These are phyloP conservation scores for Telmatochromis brichardi DNA, from an alignment of 2,113 vertebrate genomes.

Conservation along the genomic window DNA sequence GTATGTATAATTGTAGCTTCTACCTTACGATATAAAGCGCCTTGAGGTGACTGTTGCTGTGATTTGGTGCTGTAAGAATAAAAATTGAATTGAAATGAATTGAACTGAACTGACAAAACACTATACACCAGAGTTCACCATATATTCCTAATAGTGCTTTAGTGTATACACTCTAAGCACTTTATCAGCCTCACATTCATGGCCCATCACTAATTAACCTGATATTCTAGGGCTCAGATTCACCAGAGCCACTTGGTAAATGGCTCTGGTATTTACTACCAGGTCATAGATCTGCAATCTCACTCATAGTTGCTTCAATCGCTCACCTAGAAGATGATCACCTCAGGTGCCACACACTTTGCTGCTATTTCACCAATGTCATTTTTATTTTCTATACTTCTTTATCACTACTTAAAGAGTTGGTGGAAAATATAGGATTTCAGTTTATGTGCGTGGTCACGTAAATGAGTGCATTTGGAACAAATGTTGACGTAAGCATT, in stretches of 20 bases:
- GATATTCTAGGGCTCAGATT: neutral
- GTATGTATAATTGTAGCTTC: neutral
- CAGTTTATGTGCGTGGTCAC: neutral
- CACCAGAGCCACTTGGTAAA: neutral
- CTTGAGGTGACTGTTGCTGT: neutral
- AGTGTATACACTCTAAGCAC: neutral
- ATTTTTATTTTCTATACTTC: neutral
- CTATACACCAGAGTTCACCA: neutral
- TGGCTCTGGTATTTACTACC: neutral
- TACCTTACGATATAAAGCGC: neutral
- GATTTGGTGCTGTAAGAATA: neutral
- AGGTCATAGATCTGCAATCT: neutral
- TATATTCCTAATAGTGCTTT: neutral
- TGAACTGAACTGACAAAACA: neutral
- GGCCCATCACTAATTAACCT: neutral
- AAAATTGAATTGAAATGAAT: neutral
- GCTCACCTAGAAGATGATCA: neutral
- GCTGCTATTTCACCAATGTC: neutral
- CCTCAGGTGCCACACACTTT: neutral
- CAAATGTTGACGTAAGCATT: neutral
- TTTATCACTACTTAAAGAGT: neutral
- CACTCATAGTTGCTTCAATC: neutral
- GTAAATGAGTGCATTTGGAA: neutral
- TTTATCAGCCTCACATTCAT: neutral
- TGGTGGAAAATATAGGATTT: neutral